A percentile compares a stretch with the other conserved stretches of the same genome.
phyloP scores from a whole-genome alignment of 2,113 vertebrate species.

The Laticauda colubrina region DNA sequence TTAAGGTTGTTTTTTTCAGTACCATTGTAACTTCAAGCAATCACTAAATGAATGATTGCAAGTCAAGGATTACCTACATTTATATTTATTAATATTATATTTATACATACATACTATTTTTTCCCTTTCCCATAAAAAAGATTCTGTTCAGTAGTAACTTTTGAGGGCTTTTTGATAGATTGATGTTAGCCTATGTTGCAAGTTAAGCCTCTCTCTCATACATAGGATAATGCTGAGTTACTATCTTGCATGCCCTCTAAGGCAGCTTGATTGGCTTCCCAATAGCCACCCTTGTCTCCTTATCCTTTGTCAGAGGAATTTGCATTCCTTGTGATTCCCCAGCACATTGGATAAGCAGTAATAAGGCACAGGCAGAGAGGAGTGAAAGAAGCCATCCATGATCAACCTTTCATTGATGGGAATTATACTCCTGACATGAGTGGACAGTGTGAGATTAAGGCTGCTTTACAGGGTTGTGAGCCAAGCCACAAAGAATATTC shows the following conservation, averaged over 20 bases:
- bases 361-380: not conserved
- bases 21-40: not conserved
- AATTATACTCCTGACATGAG: not conserved
- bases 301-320: not conserved
- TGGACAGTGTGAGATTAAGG: not conserved
- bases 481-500: not conserved
- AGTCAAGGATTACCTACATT: not conserved
- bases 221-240: not conserved
- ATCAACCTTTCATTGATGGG: not conserved
- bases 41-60: not conserved
- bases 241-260: not conserved
- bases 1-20: not conserved
- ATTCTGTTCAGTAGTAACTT: not conserved
- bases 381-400: not conserved
- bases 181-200: not conserved
- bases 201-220: not conserved
- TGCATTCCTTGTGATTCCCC: not conserved
- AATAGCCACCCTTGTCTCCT: not conserved
- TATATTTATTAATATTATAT: not conserved
- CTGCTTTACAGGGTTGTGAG: not conserved
- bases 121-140: not conserved
- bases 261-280: not conserved
- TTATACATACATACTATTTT: not conserved
- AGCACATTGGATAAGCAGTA: not conserved
- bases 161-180: not conserved